These are phyloP conservation scores for Incurvaria masculella DNA, from an alignment of 2,888 invertebrate species.

Conservation along the genomic window DNA sequence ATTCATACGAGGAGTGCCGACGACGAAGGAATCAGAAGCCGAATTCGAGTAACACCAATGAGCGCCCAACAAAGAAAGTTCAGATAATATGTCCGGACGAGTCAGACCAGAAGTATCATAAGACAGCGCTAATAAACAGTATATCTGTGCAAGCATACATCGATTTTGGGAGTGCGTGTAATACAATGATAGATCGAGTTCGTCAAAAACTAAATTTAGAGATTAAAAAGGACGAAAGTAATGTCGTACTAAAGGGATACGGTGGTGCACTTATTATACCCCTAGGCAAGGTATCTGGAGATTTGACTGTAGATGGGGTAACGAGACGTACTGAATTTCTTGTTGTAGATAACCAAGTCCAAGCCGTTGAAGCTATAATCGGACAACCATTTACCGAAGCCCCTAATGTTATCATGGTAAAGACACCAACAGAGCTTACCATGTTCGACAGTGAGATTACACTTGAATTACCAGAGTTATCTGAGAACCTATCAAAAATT, in stretches of 20 bases:
- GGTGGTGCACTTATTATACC: constrained; percentile 8
- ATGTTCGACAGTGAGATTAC: constrained; percentile 1
- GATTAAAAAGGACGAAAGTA: no score
- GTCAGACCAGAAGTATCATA: constrained; percentile 8
- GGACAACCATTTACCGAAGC: constrained; percentile 10
- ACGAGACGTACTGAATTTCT: constrained; percentile 6
- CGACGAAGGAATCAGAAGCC: not conserved
- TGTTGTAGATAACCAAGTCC: constrained; percentile 8
- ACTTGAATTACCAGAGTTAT: no score
- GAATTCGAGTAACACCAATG: no score
- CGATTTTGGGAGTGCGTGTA: no score
- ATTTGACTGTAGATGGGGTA: constrained; percentile 10
- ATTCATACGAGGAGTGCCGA: constrained; percentile 6
- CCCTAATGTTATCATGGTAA: constrained; percentile 8
- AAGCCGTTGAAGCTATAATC: constrained; percentile 9
- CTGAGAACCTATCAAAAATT: constrained; percentile 3
- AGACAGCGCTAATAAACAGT: constrained; percentile 8
- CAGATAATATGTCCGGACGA: not conserved
- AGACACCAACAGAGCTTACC: constrained; percentile 10
- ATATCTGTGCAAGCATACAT: constrained; percentile 7
- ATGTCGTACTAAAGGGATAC: constrained; percentile 12
- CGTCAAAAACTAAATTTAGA: no score
- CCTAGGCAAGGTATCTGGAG: constrained; percentile 4
- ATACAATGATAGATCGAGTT: no score
- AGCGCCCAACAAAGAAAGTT: constrained; percentile 6